These are phyloP conservation scores for Bombus superbus DNA, from an alignment of 1,140 invertebrate species.

Conservation along the genomic window DNA sequence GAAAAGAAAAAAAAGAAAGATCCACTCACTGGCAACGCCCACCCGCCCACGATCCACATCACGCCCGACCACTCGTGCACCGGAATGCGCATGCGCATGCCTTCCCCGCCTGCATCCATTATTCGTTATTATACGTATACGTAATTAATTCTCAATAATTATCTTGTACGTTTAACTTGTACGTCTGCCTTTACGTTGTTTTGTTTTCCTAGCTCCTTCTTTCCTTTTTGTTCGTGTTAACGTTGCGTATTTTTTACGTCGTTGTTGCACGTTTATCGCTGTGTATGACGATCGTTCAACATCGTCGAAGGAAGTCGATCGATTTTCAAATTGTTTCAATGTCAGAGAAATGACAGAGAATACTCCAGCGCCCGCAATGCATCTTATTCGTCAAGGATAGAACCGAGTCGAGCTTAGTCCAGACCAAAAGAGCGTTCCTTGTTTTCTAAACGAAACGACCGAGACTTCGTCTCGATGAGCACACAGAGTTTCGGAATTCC, in stretches of 20 bases:
- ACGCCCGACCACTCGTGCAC: conserved; percentile 78
- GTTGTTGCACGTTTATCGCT: conserved; percentile 78
- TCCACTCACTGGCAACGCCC: conserved; percentile 77
- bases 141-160: conserved; percentile 68
- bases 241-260: conserved; percentile 72
- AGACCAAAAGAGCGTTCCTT: neutral
- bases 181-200: conserved; percentile 59
- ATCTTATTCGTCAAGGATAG: neutral
- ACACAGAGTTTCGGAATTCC: neutral
- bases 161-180: conserved; percentile 63
- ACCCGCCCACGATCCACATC: conserved; percentile 72
- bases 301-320: conserved; percentile 37
- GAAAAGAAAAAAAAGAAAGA: conserved; percentile 49
- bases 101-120: conserved; percentile 73
- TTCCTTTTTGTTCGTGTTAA: conserved; percentile 58
- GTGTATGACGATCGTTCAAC: conserved; percentile 53
- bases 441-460: neutral
- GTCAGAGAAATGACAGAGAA: neutral
- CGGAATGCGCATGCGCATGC: conserved; percentile 81
- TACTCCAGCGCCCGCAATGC: neutral
- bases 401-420: neutral
- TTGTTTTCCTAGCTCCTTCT: conserved; percentile 43
- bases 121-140: conserved; percentile 67
- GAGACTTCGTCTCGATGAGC: neutral
- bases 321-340: no score